Conservation (phyloP, 2,888 invertebrate species). For the Chymomyza fuscimana region DNA sequence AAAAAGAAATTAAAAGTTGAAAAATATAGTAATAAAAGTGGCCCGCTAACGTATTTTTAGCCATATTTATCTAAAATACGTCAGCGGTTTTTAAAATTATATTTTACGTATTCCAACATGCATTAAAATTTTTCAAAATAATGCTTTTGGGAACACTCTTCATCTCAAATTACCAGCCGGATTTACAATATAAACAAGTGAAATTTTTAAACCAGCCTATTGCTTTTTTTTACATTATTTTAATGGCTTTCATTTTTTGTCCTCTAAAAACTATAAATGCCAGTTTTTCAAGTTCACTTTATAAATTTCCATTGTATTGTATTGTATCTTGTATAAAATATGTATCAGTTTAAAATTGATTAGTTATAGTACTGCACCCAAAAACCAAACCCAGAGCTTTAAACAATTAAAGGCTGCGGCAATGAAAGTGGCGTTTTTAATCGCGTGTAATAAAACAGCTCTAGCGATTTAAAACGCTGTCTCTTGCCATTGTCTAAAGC, state of each 20-base stretch:
- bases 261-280: conserved; percentile 46
- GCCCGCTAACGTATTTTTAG: too few species aligned
- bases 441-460: conserved; percentile 37
- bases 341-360: neutral
- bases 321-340: conserved; percentile 27
- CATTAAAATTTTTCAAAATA: neutral
- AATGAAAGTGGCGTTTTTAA: conserved; percentile 40
- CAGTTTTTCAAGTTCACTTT: conserved; percentile 56
- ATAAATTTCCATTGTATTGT: conserved; percentile 7
- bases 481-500: neutral
- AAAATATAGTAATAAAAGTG: too few species aligned
- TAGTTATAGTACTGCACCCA: neutral
- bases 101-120: too few species aligned
- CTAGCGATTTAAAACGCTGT: conserved; percentile 22
- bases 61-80: too few species aligned
- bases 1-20: too few species aligned
- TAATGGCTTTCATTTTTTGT: conserved; percentile 20
- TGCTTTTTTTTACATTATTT: neutral
- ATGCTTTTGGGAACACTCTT: neutral
- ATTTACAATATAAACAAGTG: conserved; percentile 8
- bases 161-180: neutral
- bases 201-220: conserved; percentile 14
- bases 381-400: conserved; percentile 18
- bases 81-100: too few species aligned
- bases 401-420: conserved; percentile 36